A percentile compares a stretch with the other conserved stretches of the same genome.
Conservation (phyloP, 2,888 invertebrate genomes). For the Tillus elongatus region DNA sequence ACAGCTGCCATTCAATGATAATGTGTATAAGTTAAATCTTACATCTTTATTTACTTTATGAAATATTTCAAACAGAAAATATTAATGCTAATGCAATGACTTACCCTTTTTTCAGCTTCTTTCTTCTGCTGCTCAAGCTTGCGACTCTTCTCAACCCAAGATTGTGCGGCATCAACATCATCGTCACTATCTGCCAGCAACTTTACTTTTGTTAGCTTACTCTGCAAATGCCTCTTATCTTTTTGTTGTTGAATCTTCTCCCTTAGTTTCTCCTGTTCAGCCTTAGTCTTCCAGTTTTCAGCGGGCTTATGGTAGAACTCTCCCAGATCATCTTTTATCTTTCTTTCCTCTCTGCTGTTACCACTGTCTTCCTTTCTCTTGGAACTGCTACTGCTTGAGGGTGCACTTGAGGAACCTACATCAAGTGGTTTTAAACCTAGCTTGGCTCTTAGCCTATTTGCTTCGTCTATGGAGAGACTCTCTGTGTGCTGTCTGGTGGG, state of each 20-base stretch:
- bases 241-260: slow-evolving; percentile 68
- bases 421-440: slow-evolving; percentile 90
- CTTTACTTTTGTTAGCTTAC: slow-evolving; percentile 52
- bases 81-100: slow-evolving; percentile 24
- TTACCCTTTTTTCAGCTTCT: slow-evolving; percentile 74
- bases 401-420: slow-evolving; percentile 41
- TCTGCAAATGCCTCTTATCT: slow-evolving; percentile 69
- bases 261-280: slow-evolving; percentile 69
- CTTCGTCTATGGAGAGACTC: slow-evolving; percentile 71
- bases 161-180: slow-evolving; percentile 62
- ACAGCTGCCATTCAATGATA: no score
- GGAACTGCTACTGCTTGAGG: slow-evolving; percentile 28
- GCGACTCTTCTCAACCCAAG: slow-evolving; percentile 79
- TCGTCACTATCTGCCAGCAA: slow-evolving; percentile 64
- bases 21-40: no score
- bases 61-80: no score
- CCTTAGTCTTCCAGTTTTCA: slow-evolving; percentile 62
- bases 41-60: no score
- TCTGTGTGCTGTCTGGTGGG: slow-evolving; percentile 41
- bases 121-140: slow-evolving; percentile 67
- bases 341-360: no score
- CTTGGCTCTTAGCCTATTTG: slow-evolving; percentile 83
- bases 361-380: slow-evolving; percentile 48
- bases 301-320: slow-evolving; percentile 86
- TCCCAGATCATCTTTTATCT: slow-evolving; percentile 51